A percentile compares a stretch with the other conserved stretches of the same genome.
These are phyloP conservation scores for Zaprionus inermis DNA, from an alignment of 1,140 invertebrate genomes.

Conservation along the genomic window DNA sequence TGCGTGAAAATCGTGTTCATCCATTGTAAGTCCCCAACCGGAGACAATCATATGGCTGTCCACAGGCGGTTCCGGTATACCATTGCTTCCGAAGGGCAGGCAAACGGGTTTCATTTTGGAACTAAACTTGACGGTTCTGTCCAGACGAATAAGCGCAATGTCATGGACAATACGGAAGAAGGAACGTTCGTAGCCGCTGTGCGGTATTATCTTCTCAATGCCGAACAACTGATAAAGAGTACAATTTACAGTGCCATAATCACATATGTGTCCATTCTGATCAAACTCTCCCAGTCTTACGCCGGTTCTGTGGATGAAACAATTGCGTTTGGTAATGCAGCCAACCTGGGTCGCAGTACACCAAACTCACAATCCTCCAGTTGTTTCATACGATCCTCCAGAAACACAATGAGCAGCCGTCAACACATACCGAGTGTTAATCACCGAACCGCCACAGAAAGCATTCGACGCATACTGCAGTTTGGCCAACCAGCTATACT, in stretches of 20 bases:
- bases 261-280: background rate
- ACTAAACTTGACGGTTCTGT: background rate
- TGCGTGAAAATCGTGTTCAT: background rate
- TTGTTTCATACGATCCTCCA: background rate
- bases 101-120: background rate
- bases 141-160: background rate
- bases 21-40: background rate
- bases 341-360: background rate
- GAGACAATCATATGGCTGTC: background rate
- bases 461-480: background rate
- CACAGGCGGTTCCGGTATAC: background rate
- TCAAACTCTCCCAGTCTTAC: background rate
- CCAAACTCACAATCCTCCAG: background rate
- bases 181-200: background rate
- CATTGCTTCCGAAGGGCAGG: background rate
- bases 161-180: background rate
- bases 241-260: background rate
- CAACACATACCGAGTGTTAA: background rate
- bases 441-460: background rate
- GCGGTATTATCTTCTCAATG: background rate
- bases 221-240: background rate
- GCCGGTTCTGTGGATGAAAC: background rate
- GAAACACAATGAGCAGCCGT: background rate
- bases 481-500: background rate
- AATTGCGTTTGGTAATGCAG: background rate